Evolutionary conservation across 1,140 invertebrate species (phyloP).

Genomic region (Aphelinus certus): DNA sequence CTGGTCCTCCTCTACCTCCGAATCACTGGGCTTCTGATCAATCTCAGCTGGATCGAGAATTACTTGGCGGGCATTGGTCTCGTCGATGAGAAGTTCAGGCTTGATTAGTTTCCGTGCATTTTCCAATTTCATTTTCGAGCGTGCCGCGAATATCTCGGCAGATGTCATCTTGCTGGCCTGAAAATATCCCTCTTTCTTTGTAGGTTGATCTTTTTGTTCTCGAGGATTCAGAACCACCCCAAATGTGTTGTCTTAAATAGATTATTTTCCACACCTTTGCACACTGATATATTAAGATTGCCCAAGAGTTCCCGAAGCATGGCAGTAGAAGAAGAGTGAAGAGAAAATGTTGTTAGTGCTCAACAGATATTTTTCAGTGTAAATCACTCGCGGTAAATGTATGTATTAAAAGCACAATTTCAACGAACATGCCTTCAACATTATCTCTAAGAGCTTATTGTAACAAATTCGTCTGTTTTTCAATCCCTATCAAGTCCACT

Average conservation of each 20-base stretch:
- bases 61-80: slow-evolving; percentile 37
- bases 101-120: slow-evolving; percentile 58
- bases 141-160: slow-evolving; percentile 51
- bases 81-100: slow-evolving; percentile 55
- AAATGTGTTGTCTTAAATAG: not conserved
- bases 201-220: slow-evolving; percentile 7
- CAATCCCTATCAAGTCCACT: not conserved
- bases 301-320: slow-evolving; percentile 34
- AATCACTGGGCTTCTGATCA: slow-evolving; percentile 11
- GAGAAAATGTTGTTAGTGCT: slow-evolving; percentile 34
- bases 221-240: slow-evolving; percentile 11
- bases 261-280: slow-evolving; percentile 29
- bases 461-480: too few relatives aligned
- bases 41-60: not conserved
- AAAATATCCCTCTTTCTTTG: slow-evolving; percentile 46
- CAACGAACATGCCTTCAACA: too few relatives aligned
- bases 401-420: too few relatives aligned
- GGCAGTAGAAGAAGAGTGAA: slow-evolving; percentile 30
- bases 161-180: slow-evolving; percentile 56
- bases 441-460: too few relatives aligned
- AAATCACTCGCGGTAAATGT: too few relatives aligned
- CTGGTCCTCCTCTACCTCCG: slow-evolving; percentile 46
- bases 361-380: not conserved
- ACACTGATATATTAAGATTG: slow-evolving; percentile 15
- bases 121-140: slow-evolving; percentile 59